phyloP scores from a whole-genome alignment of 2,888 invertebrate species.

The Microchrysa polita region DNA sequence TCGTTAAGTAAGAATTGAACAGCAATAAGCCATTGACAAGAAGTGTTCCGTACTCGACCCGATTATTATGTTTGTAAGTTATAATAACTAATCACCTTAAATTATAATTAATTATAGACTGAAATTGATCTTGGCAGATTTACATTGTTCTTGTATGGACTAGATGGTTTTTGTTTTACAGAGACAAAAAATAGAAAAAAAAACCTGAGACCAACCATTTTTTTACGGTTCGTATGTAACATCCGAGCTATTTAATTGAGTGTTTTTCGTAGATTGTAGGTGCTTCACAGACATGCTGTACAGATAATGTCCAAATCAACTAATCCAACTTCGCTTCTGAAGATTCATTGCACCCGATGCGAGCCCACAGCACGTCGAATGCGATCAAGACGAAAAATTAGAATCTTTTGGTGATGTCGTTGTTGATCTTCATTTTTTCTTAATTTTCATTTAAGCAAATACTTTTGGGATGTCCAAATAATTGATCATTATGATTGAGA shows the following conservation, averaged over 20 bases:
- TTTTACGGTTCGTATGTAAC: neutral
- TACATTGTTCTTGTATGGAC: constrained; percentile 25
- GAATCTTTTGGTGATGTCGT: neutral
- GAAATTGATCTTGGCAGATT: constrained; percentile 34
- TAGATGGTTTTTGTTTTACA: constrained; percentile 7
- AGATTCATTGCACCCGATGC: constrained; percentile 31
- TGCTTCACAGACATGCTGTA: constrained; percentile 15
- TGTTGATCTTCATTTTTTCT: constrained; percentile 41
- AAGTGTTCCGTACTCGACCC: constrained; percentile 10
- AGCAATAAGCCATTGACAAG: neutral
- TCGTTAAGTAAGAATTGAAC: constrained; percentile 36
- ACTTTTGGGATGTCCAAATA: constrained; percentile 42
- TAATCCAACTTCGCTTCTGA: no score
- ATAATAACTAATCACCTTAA: constrained; percentile 32
- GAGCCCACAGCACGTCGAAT: neutral
- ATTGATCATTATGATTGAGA: constrained; percentile 43
- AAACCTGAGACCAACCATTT: no score
- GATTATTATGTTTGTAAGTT: constrained; percentile 24
- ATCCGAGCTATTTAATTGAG: constrained; percentile 35
- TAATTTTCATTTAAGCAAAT: constrained; percentile 43
- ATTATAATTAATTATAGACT: constrained; percentile 43
- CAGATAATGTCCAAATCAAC: no score
- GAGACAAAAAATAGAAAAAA: constrained; percentile 23
- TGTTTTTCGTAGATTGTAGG: constrained; percentile 9
- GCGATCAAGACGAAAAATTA: constrained; percentile 11